Evolutionary conservation across 2,113 vertebrate species (phyloP).

Genomic region (Otis tarda): DNA sequence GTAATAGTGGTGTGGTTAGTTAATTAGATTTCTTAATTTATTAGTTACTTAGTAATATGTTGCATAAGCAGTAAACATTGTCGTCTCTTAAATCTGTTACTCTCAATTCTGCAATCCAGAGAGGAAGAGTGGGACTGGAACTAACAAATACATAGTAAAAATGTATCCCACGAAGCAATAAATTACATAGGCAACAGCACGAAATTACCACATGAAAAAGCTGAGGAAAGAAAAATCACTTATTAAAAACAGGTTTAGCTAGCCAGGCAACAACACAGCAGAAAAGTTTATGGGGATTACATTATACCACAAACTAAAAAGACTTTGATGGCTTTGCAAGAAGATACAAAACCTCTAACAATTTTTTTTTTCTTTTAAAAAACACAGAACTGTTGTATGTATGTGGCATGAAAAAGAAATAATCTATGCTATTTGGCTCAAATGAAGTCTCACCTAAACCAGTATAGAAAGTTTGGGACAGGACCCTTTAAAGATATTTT

Average conservation of each 20-base stretch:
- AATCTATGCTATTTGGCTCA: background rate
- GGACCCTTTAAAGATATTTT: background rate
- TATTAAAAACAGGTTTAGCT: background rate
- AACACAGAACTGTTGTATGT: background rate
- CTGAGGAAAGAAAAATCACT: background rate
- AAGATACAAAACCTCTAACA: background rate
- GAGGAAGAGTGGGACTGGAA: background rate
- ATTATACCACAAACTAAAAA: background rate
- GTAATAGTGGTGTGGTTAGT: background rate
- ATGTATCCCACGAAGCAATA: background rate
- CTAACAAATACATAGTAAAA: background rate
- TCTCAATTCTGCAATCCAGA: background rate
- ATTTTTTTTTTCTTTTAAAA: background rate
- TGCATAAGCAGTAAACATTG: background rate
- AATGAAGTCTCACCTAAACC: background rate
- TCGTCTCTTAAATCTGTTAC: background rate
- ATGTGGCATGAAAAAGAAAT: background rate
- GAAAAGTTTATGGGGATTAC: background rate
- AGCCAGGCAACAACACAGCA: background rate
- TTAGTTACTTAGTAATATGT: background rate
- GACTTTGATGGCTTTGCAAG: background rate
- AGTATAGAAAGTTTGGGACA: background rate
- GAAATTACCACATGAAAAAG: background rate
- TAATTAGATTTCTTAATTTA: background rate
- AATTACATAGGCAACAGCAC: background rate